Evolutionary conservation across 1,140 invertebrate species (phyloP).

Genomic region (Tetramorium simillimum): DNA sequence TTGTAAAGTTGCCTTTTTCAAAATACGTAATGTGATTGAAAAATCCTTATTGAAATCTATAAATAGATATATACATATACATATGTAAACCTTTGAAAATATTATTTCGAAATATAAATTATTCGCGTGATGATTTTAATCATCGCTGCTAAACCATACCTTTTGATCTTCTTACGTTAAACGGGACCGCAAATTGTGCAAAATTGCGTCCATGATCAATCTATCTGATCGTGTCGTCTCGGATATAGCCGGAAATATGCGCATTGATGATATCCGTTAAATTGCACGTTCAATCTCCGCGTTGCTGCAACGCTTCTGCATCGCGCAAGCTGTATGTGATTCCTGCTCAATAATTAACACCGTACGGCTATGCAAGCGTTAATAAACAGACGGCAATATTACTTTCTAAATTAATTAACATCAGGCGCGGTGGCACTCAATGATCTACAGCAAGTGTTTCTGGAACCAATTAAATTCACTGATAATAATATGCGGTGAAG

Average conservation of each 20-base stretch:
- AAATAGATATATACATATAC: not conserved
- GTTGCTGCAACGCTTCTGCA: not conserved
- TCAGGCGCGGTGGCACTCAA: not conserved
- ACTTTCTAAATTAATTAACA: conserved; percentile 50
- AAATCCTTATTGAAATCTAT: not conserved
- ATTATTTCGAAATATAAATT: not conserved
- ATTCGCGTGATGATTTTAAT: not conserved
- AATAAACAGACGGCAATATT: conserved; percentile 33
- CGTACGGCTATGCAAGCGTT: not conserved
- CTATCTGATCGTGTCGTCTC: no score
- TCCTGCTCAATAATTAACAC: conserved; percentile 28
- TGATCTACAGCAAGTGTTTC: not conserved
- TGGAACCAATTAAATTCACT: conserved; percentile 9
- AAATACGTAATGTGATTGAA: not conserved
- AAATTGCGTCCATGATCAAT: not conserved
- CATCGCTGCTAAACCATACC: not conserved
- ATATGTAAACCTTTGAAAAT: no score
- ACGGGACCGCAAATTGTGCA: not conserved
- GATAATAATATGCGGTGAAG: not conserved
- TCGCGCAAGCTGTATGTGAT: not conserved
- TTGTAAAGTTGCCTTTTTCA: not conserved
- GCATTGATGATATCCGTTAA: conserved; percentile 25
- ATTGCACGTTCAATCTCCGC: conserved; percentile 27
- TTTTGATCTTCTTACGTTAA: not conserved
- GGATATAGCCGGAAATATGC: not conserved